Base-by-base conservation (phyloP, 2,797 vertebrate species). In the Tapera naevia region DNA sequence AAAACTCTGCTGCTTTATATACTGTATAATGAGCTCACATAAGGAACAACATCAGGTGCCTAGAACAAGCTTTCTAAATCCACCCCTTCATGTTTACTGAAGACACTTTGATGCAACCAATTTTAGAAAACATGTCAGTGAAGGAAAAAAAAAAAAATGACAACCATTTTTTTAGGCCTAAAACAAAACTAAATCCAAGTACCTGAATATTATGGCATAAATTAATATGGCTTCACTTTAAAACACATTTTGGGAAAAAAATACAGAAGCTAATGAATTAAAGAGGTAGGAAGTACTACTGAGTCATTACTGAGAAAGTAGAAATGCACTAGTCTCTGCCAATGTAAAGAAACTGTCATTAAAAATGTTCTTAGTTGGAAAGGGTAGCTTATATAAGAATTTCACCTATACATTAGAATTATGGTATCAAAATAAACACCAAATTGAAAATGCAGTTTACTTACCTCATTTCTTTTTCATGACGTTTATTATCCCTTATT, bases 401-500 rank as follows among this genome's bases (percentile, higher is more conserved):
- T 57, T 86, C 56, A 71, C 24, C 43, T 33, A 30, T 30, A 45
- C 8, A 10, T 65, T 67, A 76, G 13, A 33, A 48, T 7, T 32
- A 43, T 1, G 2, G 17, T 64, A 50, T 15, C 51, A 62, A 66
- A 79, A 78, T n/a, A 37, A 87, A 69, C 88, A 71, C 17, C 9
- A 48, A 80, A 84, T 4, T 71, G 54, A 76, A 62, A 80, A 81
- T 30, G 14, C 22, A 45, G 3, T 70, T 80, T 92, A 28, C 96
- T 97, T 97, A 99, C 99, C 99, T 99, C 83, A 98, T 98, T 95
- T 99, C 99, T 95, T 99, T 99, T 94, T 99, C 99, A 62, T 99
- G 98, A 81, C 98, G 98, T 94, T 99, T 99, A 95, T 99, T 99
- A 96, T 99, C 99, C 65, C 98, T 98, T 91, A 99, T 99, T 86